A percentile compares a stretch with the other conserved stretches of the same genome.
Evolutionary conservation across 92 coral and sea anemone genomes (phyloP).

Genomic region (Hydrozoanthus gracilis): DNA sequence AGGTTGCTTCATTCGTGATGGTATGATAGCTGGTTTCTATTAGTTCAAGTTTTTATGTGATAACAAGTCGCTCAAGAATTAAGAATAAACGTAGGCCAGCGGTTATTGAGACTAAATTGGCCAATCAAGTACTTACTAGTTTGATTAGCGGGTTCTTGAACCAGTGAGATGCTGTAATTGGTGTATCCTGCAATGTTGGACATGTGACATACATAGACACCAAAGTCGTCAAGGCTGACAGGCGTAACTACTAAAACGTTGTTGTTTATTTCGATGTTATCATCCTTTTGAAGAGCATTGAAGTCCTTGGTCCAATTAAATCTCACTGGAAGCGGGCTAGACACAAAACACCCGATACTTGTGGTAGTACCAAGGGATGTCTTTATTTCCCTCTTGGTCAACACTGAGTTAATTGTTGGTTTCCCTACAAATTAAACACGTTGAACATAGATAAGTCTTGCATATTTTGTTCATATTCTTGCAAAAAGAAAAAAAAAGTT

Average conservation of each 20-base stretch:
- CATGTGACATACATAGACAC: constrained; percentile 66
- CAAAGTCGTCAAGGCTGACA: constrained; percentile 47
- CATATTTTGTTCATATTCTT: no score
- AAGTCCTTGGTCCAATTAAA: constrained; percentile 59
- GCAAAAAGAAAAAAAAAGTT: no score
- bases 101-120: no score
- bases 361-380: constrained; percentile 34
- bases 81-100: no score
- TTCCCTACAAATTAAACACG: constrained; percentile 11
- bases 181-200: constrained; percentile 50
- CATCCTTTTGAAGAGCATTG: constrained; percentile 5
- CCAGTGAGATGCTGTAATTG: constrained; percentile 27
- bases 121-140: background rate
- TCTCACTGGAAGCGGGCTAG: constrained; percentile 51
- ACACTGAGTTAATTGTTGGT: constrained; percentile 49
- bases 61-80: no score
- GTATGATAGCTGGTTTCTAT: no score
- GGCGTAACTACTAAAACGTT: constrained; percentile 60
- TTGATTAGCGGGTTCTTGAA: constrained; percentile 10
- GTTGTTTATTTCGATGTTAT: constrained; percentile 43
- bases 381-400: constrained; percentile 32
- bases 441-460: no score
- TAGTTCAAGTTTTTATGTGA: no score
- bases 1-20: no score
- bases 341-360: constrained; percentile 54